Evolutionary conservation across 2,797 vertebrate species (phyloP).

Genomic region (Cuniculus paca): DNA sequence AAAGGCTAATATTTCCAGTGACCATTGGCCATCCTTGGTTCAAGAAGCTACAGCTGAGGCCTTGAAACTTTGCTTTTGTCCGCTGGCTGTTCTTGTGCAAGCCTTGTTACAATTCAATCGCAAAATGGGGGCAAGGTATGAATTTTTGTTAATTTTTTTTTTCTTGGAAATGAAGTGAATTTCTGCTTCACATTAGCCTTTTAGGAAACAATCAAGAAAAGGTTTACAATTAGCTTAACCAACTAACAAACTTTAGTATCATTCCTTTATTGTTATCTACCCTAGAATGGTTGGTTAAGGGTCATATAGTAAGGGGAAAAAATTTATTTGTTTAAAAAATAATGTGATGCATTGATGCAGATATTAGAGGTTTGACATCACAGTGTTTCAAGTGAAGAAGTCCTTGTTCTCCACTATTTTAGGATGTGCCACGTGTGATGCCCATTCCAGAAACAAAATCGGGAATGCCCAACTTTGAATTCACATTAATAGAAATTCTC

Average conservation of each 20-base stretch:
- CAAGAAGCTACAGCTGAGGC: slow-evolving; percentile 95
- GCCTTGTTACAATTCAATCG: slow-evolving; percentile 94
- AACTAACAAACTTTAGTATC: not conserved
- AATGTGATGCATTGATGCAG: not conserved
- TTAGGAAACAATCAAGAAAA: not conserved
- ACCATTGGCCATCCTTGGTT: slow-evolving; percentile 94
- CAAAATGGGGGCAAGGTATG: slow-evolving; percentile 94
- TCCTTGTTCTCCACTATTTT: not conserved
- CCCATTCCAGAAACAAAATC: slow-evolving; percentile 39
- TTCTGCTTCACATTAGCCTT: slow-evolving; percentile 7
- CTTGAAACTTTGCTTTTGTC: slow-evolving; percentile 93
- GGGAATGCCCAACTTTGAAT: not conserved
- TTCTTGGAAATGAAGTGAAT: not conserved
- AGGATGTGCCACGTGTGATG: not conserved
- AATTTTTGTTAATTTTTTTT: not conserved
- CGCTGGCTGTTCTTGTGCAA: slow-evolving; percentile 94
- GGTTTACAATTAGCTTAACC: slow-evolving; percentile 13
- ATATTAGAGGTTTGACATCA: not conserved
- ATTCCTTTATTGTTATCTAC: not conserved
- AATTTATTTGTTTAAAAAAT: slow-evolving; percentile 42
- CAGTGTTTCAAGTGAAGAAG: not conserved
- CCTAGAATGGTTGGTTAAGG: not conserved
- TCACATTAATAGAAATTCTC: slow-evolving; percentile 34
- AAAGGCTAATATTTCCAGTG: slow-evolving; percentile 91
- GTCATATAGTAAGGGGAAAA: not conserved